Evolutionary conservation across 2,888 invertebrate genomes (phyloP), one percentile per base, ranked within the genome.

Genomic region (Ypsolopha scabrella): DNA sequence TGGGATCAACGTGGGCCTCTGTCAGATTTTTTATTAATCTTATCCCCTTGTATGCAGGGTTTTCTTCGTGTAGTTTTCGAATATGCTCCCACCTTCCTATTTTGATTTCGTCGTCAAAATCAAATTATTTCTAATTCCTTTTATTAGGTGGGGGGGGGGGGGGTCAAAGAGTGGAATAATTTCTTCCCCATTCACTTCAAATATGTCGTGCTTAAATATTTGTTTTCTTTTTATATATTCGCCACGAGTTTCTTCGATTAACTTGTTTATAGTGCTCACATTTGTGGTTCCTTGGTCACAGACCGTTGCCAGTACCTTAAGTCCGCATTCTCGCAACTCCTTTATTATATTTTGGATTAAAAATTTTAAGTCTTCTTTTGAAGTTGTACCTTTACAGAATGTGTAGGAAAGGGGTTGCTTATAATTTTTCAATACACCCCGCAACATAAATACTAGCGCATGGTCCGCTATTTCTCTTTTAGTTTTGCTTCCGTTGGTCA

Each of bases 221-320:
- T 45, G 6, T 7, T 24, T 11, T 14, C 43, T 57, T 53, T 49
- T 41, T 51, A 55, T 9, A 48, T 54, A 55, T 14, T 55, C n/a
- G 6, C n/a, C 35, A 41, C 43, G 44, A 7, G 53, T 58, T 14
- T 52, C 41, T 10, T 52, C 37, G 1, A 53, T 34, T 36, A 56
- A 48, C 24, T 11, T 13, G 8, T 58, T 57, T 6, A 60, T 53
- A 6, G 55, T 55, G 7, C 52, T 53, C 6, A 55, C 36, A 51
- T 60, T 58, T 9, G 53, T 36, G 7, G 56, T 14, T 6, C 55
- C 54, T 50, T 60, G 58, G 41, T 58, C 60, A 48, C 57, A 58
- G 13, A 58, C 51, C 41, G 58, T 58, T 2, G 55, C 54, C 11
- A 56, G 10, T 6, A 58, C 54, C 6, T 41, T 50, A 7, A 60